A percentile compares a stretch with the other conserved stretches of the same genome.
Conservation (phyloP, 1,140 invertebrate species). For the Mactra quadrangularis region DNA sequence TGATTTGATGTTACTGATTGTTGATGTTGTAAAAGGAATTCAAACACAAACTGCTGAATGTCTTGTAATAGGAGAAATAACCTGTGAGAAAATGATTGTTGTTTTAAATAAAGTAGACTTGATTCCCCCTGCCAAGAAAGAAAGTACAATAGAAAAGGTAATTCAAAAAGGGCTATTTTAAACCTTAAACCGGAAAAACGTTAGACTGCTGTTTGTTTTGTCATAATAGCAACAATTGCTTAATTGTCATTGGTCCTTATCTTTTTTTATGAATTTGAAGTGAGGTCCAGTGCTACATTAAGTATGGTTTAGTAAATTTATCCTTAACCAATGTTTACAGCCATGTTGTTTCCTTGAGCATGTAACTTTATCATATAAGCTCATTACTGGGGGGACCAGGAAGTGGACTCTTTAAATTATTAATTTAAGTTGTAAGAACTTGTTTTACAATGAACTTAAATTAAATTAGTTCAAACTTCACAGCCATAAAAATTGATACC, state of each 20-base stretch:
- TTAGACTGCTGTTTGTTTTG: neutral
- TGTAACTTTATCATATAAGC: too few relatives aligned
- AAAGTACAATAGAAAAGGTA: conserved; percentile 86
- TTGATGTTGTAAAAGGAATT: conserved; percentile 91
- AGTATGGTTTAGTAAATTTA: too few relatives aligned
- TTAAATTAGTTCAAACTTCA: too few relatives aligned
- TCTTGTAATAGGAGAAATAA: conserved; percentile 90
- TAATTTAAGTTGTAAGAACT: too few relatives aligned
- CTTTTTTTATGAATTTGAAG: too few relatives aligned
- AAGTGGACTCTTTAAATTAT: too few relatives aligned
- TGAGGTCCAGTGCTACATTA: too few relatives aligned
- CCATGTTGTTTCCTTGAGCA: too few relatives aligned
- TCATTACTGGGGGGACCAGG: too few relatives aligned
- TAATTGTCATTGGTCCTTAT: neutral
- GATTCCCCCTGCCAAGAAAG: conserved; percentile 85
- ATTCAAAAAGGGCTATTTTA: neutral
- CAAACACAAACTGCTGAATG: conserved; percentile 93
- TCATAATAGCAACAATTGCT: neutral
- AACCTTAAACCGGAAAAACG: neutral
- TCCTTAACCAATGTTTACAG: too few relatives aligned
- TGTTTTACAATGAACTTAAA: too few relatives aligned
- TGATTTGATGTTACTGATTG: conserved; percentile 90
- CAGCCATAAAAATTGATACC: too few relatives aligned
- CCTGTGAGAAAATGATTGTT: conserved; percentile 88
- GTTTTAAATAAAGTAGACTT: conserved; percentile 91